phyloP scores from a whole-genome alignment of 2,113 vertebrate species.

The Pteruthius melanotis region DNA sequence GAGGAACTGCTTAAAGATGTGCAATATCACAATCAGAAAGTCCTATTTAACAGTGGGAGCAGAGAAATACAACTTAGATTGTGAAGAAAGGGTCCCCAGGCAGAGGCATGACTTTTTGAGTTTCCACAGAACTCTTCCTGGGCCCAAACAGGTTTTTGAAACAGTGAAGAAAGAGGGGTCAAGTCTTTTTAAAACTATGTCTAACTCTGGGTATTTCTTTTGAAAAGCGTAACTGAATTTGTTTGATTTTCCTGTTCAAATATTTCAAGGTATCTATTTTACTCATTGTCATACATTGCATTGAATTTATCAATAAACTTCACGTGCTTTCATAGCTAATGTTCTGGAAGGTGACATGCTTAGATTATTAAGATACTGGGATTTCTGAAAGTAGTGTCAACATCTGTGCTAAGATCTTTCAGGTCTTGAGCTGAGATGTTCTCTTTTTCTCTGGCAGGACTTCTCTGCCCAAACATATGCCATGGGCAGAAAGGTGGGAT shows the following conservation, averaged over 20 bases:
- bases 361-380: neutral
- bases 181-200: neutral
- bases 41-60: neutral
- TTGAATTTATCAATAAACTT: neutral
- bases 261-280: neutral
- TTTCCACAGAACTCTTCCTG: neutral
- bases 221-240: neutral
- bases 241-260: neutral
- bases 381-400: neutral
- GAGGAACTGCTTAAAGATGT: neutral
- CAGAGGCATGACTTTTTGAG: neutral
- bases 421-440: neutral
- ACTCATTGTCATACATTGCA: neutral
- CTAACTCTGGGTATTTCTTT: neutral
- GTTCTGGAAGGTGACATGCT: neutral
- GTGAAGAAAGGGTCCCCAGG: neutral
- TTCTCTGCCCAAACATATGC: neutral
- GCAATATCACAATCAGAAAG: neutral
- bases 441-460: neutral
- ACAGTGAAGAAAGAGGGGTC: neutral
- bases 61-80: neutral
- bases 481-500: neutral
- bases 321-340: neutral
- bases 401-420: neutral
- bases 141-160: neutral